A percentile compares a stretch with the other conserved stretches of the same genome.
phyloP scores from a whole-genome alignment of 1,140 invertebrate genomes.

The Zaprionus tsacasi region DNA sequence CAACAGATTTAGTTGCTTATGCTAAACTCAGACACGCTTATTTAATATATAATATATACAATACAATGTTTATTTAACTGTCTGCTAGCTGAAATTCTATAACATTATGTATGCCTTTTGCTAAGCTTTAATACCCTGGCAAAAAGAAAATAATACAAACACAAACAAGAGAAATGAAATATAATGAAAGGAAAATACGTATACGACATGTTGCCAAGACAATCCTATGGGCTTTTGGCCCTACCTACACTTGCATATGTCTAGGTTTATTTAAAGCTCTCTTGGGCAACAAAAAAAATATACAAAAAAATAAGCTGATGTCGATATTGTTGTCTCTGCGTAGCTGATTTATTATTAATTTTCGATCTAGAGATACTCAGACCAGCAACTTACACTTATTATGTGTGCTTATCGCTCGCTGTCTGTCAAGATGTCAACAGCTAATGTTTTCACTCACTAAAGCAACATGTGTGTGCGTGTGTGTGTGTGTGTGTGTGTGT shows the following conservation, averaged over 20 bases:
- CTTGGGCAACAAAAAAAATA: conserved; percentile 20
- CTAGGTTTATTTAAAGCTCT: conserved; percentile 29
- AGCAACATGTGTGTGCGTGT: conserved; percentile 30
- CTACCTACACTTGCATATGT: neutral
- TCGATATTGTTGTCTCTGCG: conserved; percentile 5
- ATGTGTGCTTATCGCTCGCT: conserved; percentile 30
- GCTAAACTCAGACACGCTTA: neutral
- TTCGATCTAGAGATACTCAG: neutral
- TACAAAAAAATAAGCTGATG: conserved; percentile 12
- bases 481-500: neutral
- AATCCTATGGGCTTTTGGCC: conserved; percentile 4
- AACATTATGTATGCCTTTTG: no score
- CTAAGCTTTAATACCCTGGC: neutral
- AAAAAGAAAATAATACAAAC: neutral
- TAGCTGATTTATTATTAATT: conserved; percentile 41
- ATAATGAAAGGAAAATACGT: conserved; percentile 32
- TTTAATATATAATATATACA: no score
- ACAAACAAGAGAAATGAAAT: conserved; percentile 3
- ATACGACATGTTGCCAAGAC: conserved; percentile 44
- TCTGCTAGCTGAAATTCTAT: no score
- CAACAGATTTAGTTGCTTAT: no score
- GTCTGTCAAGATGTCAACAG: conserved; percentile 55
- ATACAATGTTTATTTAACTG: no score
- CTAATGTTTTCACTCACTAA: conserved; percentile 38
- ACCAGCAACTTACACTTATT: conserved; percentile 14